Percentiles rank a stretch among this genome's conserved stretches.
Evolutionary conservation across 1,140 invertebrate species (phyloP).

Genomic region (Mylabris phalerata): DNA sequence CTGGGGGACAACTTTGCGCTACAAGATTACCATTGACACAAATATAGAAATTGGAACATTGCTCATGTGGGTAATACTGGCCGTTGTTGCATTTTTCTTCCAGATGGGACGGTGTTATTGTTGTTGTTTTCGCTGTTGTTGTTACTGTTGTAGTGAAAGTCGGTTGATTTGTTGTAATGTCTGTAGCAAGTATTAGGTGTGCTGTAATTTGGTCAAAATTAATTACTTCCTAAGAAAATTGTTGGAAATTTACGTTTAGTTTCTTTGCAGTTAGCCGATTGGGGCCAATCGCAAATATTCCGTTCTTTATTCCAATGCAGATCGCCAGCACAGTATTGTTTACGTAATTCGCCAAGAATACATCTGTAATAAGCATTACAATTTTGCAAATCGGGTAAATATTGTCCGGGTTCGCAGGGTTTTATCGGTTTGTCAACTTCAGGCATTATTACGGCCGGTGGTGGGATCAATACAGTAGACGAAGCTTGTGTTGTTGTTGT

Average conservation of each 20-base stretch:
- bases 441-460: constrained; percentile 42
- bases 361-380: constrained; percentile 73
- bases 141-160: not conserved
- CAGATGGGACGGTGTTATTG: constrained; percentile 1
- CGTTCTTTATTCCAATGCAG: constrained; percentile 68
- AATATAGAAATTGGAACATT: constrained; percentile 60
- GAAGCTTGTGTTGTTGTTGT: constrained; percentile 37
- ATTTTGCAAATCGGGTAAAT: constrained; percentile 57
- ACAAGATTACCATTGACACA: constrained; percentile 62
- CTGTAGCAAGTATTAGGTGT: not conserved
- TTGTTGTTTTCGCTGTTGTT: constrained; percentile 5
- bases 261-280: constrained; percentile 57
- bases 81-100: constrained; percentile 45
- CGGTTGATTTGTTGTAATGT: not conserved
- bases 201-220: not conserved
- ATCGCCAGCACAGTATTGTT: constrained; percentile 66
- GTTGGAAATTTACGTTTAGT: constrained; percentile 29
- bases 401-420: constrained; percentile 56
- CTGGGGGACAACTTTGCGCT: constrained; percentile 59
- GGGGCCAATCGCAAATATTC: constrained; percentile 74
- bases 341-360: constrained; percentile 57
- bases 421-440: constrained; percentile 28
- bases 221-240: not conserved
- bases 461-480: constrained; percentile 38
- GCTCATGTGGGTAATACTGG: constrained; percentile 51